Evolutionary conservation across 64 coral and sea anemone species (phyloP).

Genomic region (Astreopora myriophthalma): DNA sequence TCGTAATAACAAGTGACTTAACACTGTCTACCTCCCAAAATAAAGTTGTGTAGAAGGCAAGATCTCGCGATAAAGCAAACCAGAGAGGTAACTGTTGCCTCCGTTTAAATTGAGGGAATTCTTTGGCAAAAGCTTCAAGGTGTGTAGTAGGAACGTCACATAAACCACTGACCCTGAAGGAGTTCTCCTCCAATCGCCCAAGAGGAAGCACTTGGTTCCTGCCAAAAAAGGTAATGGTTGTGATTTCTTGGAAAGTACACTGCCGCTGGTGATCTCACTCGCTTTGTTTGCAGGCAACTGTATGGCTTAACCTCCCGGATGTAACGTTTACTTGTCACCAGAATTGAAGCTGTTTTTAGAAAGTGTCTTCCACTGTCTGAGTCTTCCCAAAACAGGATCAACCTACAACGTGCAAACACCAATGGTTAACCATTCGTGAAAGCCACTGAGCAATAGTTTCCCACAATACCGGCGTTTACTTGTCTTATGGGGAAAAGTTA

Average conservation of each 20-base stretch:
- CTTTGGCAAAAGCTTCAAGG: not conserved
- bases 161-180: conserved; percentile 35
- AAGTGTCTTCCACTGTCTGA: conserved; percentile 50
- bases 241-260: conserved; percentile 60
- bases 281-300: conserved; percentile 44
- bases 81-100: too few relatives aligned
- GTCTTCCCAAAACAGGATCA: conserved; percentile 90
- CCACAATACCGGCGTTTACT: too few relatives aligned
- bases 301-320: conserved; percentile 17
- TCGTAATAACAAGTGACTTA: too few relatives aligned
- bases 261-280: conserved; percentile 58
- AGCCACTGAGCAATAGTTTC: too few relatives aligned
- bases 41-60: too few relatives aligned
- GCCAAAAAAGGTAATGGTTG: conserved; percentile 77
- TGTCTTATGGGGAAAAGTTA: too few relatives aligned
- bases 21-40: too few relatives aligned
- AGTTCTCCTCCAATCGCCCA: conserved; percentile 80
- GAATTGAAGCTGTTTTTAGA: conserved; percentile 34
- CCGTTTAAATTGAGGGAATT: too few relatives aligned
- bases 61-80: too few relatives aligned
- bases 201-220: conserved; percentile 48
- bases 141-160: not conserved
- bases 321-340: conserved; percentile 23
- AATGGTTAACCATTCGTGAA: not conserved
- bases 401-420: not conserved